Base-by-base conservation (phyloP, 2,888 invertebrate species). In the Cepaea hortensis region DNA sequence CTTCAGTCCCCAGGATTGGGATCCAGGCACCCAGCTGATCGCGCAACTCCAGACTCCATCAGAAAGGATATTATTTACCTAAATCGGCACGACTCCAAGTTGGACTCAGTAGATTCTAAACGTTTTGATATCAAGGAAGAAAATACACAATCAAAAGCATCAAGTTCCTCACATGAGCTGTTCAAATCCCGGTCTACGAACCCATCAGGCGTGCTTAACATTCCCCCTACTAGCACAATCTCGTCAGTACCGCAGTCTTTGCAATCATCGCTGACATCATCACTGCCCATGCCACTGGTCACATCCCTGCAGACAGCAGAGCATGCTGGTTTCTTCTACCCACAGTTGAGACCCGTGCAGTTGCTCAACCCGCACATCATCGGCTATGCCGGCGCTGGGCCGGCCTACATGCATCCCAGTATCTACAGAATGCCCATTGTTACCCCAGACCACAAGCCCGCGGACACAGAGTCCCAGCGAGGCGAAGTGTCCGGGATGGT, bases 311-410 rank as follows among this genome's bases (percentile, higher is more conserved):
- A 88, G 15, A 76, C 70, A 3, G 81, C 76, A 4, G 83, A 84
- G 0, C 77, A 77, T 18, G 87, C 85, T 62, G 55, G 87, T 4
- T 81, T 88, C 62, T 89, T 87, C 81, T 86, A 86, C 65, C 62
- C 73, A 7, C 76, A 73, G 3, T 80, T 85, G 20, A 76, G 85
- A 23, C 85, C 85, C 18, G 87, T 92, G 85, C 90, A 97, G 15
- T 97, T 97, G 94, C 97, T 97, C 86, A 96, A 96, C 92, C 96
- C 96, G 3, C 97, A 98, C 95, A 95, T 98, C 88, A 86, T 90
- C 82, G 87, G 97, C 97, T 88, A 95, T 96, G 55, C 55, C 6
- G 96, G 48, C 97, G 95, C 95, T 97, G 80, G 85, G 15, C 48
- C 75, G 35, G 75, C 46, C 20, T 97, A 97, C 92, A 94, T 96